Percentiles rank a stretch among this genome's conserved stretches.
phyloP scores from a whole-genome alignment of 2,113 vertebrate species.

The Neotragus moschatus region DNA sequence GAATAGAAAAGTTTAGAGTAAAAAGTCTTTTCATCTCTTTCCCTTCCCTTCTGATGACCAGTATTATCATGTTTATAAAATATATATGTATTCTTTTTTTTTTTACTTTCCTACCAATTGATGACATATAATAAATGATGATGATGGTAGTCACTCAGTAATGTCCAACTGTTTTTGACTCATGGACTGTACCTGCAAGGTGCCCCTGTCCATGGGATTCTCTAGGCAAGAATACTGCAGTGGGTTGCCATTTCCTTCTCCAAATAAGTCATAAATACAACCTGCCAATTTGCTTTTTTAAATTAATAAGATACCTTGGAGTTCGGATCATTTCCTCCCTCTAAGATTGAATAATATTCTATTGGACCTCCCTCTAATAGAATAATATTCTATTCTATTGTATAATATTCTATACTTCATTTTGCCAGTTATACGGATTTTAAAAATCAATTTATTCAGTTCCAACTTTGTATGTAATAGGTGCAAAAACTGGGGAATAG shows the following conservation, averaged over 20 bases:
- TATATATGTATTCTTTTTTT: not conserved
- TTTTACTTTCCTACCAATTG: not conserved
- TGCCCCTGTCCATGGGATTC: not conserved
- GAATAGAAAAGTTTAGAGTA: not conserved
- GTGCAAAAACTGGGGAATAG: not conserved
- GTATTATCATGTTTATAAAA: not conserved
- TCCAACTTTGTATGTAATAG: not conserved
- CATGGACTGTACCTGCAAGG: not conserved
- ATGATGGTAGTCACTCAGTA: not conserved
- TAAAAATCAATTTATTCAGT: not conserved
- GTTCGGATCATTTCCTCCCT: not conserved
- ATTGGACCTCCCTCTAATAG: not conserved
- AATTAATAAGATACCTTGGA: not conserved
- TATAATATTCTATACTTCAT: not conserved
- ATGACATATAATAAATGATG: not conserved
- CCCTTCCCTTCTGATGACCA: not conserved
- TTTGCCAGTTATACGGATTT: not conserved
- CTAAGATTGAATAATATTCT: not conserved
- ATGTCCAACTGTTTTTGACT: not conserved
- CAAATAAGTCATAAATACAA: not conserved
- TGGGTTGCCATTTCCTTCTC: not conserved
- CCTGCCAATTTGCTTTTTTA: not conserved
- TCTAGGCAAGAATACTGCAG: not conserved
- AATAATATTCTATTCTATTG: not conserved
- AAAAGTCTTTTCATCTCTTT: not conserved